Base-by-base conservation (phyloP, 1,140 invertebrate genomes). In the Drosophila suzukii region DNA sequence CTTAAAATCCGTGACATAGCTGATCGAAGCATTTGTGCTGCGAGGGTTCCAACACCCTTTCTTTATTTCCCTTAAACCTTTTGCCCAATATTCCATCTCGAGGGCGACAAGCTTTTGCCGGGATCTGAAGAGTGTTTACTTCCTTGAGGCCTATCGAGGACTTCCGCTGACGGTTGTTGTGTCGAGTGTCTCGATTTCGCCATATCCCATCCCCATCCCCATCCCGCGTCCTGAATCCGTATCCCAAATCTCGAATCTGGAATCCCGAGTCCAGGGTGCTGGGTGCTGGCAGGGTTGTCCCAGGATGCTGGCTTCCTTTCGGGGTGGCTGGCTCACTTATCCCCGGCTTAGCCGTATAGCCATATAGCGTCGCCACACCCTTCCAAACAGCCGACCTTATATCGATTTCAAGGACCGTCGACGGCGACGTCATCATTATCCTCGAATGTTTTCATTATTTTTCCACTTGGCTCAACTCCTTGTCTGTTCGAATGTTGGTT, bases 381-480 rank as follows among this genome's bases (percentile, higher is more conserved):
- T 53, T 51, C 43, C 39, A 17, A 20, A 34, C 49, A 38, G 15
- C 60, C 30, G 49, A 30, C n/a, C 70, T 32, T 51, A 62, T 80
- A 80, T 80, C 77, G 78, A 80, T 83, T 83, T 83, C 81, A 84
- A 83, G 81, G 68, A 65, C 55, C 73, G 74, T 61, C 56, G 34
- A 39, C 65, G 34, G 20, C 63, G 34, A 75, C 74, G 57, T 78
- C 81, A 76, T 88, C 83, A 88, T 88, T 88, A 88, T 88, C 70
- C 84, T 65, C 81, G 84, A 91, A 86, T 91, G 89, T 91, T 91
- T 91, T 91, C 89, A 91, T 91, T 91, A 91, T 91, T 91, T 91
- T 91, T 91, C 89, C 89, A 91, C 89, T 91, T 91, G 89, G 89
- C 79, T 91, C 89, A 91, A 91, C 81, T 91, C 81, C 89, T 91